Evolutionary conservation across 2,888 invertebrate genomes (phyloP), one percentile per base, ranked within the genome.

Genomic region (Andrena haemorrhoa): DNA sequence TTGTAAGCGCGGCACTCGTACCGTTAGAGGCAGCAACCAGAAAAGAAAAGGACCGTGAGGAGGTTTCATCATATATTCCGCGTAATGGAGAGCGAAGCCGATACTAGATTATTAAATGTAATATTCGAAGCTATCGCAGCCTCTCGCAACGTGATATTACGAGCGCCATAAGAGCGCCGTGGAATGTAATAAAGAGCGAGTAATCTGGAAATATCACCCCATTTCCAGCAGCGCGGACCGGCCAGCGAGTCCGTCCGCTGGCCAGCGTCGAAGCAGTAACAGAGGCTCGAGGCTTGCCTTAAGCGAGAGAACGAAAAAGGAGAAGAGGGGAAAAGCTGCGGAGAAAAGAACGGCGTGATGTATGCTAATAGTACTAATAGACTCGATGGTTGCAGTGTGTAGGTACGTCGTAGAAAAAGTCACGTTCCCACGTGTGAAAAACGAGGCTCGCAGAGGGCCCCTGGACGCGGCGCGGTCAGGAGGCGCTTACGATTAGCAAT

Each of bases 401-500:
- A 63, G 61, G 41, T 23, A 51, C 41, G 49, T 29, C 8, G 49
- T 4, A 33, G 47, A 23, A 69, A 75, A 75, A 69, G 3, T 58
- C 35, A 3, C 41, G 63, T 84, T 83, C 74, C 61, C 76, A 74
- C 77, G 75, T 68, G 49, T 76, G 86, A 80, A 66, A 80, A 84
- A 82, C 75, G 79, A 81, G 51, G 49, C 8, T 68, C 16, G 4
- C 8, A 41, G 56, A 10, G 41, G 41, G 16, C 41, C 58, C 41
- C 26, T n/a, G 72, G 35, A 64, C 47, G 8, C 33, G 20, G 10
- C 72, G 74, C 77, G 81, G 82, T 66, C 76, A 69, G 75, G 65
- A 60, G 63, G 80, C 79, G 78, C 80, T 84, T 72, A 69, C 84
- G 86, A 90, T 91, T 89, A 89, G 83, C 88, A 85, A 89, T 89